Conservation (phyloP, 1,140 invertebrate species). For the Epicauta chinensis region DNA sequence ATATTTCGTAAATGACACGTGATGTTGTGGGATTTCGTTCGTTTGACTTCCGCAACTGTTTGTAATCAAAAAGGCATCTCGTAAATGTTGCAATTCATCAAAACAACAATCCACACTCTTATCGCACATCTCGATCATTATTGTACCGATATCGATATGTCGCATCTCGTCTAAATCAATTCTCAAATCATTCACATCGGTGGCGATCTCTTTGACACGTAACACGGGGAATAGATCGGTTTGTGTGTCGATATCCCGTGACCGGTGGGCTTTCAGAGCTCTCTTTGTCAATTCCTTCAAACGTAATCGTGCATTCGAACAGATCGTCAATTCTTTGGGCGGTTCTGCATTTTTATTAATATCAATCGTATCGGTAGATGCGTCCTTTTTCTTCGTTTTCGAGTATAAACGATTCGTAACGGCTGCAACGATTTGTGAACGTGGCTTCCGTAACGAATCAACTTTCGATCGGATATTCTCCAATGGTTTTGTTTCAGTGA, state of each 20-base stretch:
- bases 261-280: constrained; percentile 50
- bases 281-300: constrained; percentile 51
- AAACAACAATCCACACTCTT: constrained; percentile 8
- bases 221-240: constrained; percentile 47
- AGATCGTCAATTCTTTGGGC: constrained; percentile 48
- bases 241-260: constrained; percentile 53
- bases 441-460: constrained; percentile 28
- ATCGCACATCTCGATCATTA: not conserved
- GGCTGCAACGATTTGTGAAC: constrained; percentile 61
- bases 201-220: constrained; percentile 51
- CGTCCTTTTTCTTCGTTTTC: constrained; percentile 52
- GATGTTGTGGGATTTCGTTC: not conserved
- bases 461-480: constrained; percentile 26
- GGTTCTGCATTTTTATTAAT: constrained; percentile 42
- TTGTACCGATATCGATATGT: constrained; percentile 27
- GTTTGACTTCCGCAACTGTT: constrained; percentile 42
- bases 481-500: constrained; percentile 4
- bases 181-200: constrained; percentile 49
- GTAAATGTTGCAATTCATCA: constrained; percentile 13
- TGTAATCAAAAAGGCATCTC: constrained; percentile 35
- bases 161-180: constrained; percentile 37
- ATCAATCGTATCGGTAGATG: constrained; percentile 42
- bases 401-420: constrained; percentile 63
- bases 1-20: constrained; percentile 29
- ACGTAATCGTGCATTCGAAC: constrained; percentile 49